These are phyloP conservation scores for Diorhabda carinulata DNA, from an alignment of 1,140 invertebrate genomes.

Conservation along the genomic window DNA sequence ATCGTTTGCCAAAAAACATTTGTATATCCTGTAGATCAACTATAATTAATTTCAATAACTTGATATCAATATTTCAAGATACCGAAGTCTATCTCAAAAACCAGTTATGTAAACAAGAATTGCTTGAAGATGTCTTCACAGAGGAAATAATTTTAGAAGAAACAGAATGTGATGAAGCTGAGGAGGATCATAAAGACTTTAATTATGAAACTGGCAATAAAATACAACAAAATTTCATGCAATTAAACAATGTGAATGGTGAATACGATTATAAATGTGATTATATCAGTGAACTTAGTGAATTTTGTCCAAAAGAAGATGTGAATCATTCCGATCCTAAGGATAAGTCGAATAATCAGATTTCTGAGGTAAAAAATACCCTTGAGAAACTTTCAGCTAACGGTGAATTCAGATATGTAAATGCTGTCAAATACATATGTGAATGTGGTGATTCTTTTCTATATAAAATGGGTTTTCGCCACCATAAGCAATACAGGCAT, in stretches of 20 bases:
- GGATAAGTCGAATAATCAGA: background rate
- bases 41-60: constrained; percentile 34
- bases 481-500: constrained; percentile 17
- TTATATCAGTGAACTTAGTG: background rate
- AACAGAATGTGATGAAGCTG: background rate
- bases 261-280: background rate
- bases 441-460: constrained; percentile 23
- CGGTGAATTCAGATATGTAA: background rate
- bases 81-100: constrained; percentile 28
- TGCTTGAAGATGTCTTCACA: background rate
- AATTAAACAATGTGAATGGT: background rate
- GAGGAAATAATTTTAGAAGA: background rate
- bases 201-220: background rate
- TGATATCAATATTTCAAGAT: constrained; percentile 32
- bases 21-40: constrained; percentile 31
- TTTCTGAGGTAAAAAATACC: background rate
- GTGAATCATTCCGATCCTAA: background rate
- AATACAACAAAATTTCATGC: background rate
- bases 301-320: background rate
- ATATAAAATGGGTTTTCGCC: constrained; percentile 19
- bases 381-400: constrained; percentile 4
- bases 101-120: constrained; percentile 10
- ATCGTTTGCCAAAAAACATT: constrained; percentile 32
- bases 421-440: constrained; percentile 19
- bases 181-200: background rate